phyloP scores from a whole-genome alignment of 2,888 invertebrate species.

The Hirtodrosophila cameraria region DNA sequence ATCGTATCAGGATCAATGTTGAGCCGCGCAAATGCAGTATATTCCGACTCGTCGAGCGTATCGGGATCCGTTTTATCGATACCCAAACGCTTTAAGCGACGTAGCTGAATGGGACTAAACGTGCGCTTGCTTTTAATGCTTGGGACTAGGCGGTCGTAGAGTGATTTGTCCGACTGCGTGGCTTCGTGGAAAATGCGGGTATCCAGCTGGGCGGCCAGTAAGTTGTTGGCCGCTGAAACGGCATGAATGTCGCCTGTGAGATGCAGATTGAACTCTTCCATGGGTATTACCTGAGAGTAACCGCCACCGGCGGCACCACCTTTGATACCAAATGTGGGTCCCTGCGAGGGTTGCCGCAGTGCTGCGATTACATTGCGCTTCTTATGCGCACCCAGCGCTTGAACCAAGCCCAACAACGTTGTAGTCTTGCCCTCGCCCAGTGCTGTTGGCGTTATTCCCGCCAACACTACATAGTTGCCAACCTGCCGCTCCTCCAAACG shows the following conservation, averaged over 20 bases:
- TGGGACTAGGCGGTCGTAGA: slow-evolving; percentile 96
- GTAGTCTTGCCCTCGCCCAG: slow-evolving; percentile 99
- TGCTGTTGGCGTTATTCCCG: slow-evolving; percentile 98
- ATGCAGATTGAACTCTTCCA: slow-evolving; percentile 99
- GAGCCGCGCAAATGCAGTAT: slow-evolving; percentile 91
- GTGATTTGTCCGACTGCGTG: slow-evolving; percentile 93
- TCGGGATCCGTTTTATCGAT: slow-evolving; percentile 94
- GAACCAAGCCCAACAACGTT: slow-evolving; percentile 95
- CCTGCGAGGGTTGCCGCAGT: slow-evolving; percentile 98
- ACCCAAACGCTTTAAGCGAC: slow-evolving; percentile 89
- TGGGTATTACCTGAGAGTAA: slow-evolving; percentile 97
- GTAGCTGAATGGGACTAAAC: slow-evolving; percentile 94
- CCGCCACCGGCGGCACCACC: slow-evolving; percentile 99
- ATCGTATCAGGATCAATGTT: slow-evolving; percentile 95
- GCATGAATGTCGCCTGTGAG: slow-evolving; percentile 99
- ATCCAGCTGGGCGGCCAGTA: slow-evolving; percentile 98
- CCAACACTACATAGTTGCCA: slow-evolving; percentile 97
- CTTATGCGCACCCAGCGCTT: slow-evolving; percentile 94
- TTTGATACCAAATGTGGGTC: slow-evolving; percentile 98
- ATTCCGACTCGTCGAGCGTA: slow-evolving; percentile 91
- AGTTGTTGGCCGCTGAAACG: slow-evolving; percentile 98
- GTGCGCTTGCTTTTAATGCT: slow-evolving; percentile 90
- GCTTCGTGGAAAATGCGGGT: slow-evolving; percentile 98
- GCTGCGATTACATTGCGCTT: slow-evolving; percentile 95
- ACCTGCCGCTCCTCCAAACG: slow-evolving; percentile 88